A percentile compares a stretch with the other conserved stretches of the same genome.
Conservation (phyloP, 2,888 invertebrate species). For the Netelia virgata region DNA sequence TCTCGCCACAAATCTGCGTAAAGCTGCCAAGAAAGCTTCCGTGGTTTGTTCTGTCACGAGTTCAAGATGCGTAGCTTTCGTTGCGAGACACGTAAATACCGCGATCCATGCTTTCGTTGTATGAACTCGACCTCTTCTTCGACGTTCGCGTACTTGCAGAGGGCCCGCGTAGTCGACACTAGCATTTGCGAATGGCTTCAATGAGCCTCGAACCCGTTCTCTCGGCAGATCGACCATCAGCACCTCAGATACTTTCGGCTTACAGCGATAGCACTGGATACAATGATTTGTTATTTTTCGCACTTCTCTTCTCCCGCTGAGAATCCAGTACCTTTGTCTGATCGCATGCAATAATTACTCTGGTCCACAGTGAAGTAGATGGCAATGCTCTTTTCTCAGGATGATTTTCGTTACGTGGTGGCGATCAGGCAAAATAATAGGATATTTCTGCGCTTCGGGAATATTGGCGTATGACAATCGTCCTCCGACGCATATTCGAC, state of each 20-base stretch:
- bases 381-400: too few relatives aligned
- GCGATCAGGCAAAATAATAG: too few relatives aligned
- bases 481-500: too few relatives aligned
- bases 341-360: too few relatives aligned
- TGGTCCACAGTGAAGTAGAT: too few relatives aligned
- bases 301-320: constrained; percentile 71
- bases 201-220: constrained; percentile 72
- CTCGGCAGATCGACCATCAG: constrained; percentile 79
- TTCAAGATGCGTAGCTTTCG: constrained; percentile 78
- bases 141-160: constrained; percentile 71
- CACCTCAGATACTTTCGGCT: constrained; percentile 68
- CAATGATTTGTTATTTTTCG: constrained; percentile 73
- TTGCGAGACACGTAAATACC: constrained; percentile 77
- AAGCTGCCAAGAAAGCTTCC: constrained; percentile 58
- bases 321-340: constrained; percentile 80
- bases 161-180: too few relatives aligned
- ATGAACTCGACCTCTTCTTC: constrained; percentile 70
- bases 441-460: too few relatives aligned
- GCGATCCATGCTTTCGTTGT: constrained; percentile 75
- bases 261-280: constrained; percentile 73
- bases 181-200: constrained; percentile 48
- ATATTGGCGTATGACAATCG: too few relatives aligned
- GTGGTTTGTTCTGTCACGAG: constrained; percentile 74
- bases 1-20: constrained; percentile 75
- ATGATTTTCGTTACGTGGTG: too few relatives aligned